Evolutionary conservation across 2,797 vertebrate species (phyloP).

Genomic region (Trematomus bernacchii): DNA sequence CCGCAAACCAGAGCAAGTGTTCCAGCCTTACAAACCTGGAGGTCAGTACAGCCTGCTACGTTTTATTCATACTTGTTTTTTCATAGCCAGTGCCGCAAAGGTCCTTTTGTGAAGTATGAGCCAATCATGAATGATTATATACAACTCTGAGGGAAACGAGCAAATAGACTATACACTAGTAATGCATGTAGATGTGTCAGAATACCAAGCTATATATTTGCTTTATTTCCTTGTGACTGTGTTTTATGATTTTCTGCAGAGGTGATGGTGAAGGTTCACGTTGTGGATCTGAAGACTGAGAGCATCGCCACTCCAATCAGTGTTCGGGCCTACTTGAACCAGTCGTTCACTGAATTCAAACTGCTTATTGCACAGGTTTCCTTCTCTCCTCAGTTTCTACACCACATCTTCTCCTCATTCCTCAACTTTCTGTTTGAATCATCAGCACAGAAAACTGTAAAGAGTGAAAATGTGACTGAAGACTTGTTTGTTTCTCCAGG

Average conservation of each 20-base stretch:
- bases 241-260: slow-evolving; percentile 83
- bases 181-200: background rate
- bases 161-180: background rate
- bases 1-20: slow-evolving; percentile 92
- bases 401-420: background rate
- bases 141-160: background rate
- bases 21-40: slow-evolving; percentile 98
- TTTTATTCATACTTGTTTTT: background rate
- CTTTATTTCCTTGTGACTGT: background rate
- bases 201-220: background rate
- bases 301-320: slow-evolving; percentile 92
- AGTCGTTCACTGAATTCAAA: slow-evolving; percentile 96
- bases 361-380: slow-evolving; percentile 97
- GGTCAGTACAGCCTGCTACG: slow-evolving; percentile 81
- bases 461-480: no score
- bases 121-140: background rate
- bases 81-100: background rate
- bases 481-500: slow-evolving; percentile 78
- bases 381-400: slow-evolving; percentile 5
- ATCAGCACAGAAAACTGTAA: background rate
- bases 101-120: background rate
- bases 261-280: slow-evolving; percentile 99
- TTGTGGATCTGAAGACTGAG: slow-evolving; percentile 94
- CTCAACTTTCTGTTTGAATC: background rate
- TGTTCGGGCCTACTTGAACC: slow-evolving; percentile 96